These are phyloP conservation scores for Macrobrachium nipponense DNA, from an alignment of 1,140 invertebrate genomes.

Conservation along the genomic window DNA sequence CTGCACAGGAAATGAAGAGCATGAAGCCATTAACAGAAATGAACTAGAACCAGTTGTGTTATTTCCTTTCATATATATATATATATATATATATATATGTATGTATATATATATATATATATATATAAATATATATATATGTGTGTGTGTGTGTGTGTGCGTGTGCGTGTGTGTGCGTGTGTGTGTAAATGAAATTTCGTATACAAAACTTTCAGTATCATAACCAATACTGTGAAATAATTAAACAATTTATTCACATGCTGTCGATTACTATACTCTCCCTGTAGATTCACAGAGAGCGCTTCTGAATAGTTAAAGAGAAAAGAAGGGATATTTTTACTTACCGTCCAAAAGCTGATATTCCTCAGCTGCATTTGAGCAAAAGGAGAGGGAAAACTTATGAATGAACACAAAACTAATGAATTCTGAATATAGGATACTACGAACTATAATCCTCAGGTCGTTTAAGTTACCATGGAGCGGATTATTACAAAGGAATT, in stretches of 20 bases:
- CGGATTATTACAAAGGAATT: too few relatives aligned
- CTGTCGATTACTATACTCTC: too few relatives aligned
- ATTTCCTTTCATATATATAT: neutral
- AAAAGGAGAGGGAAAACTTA: neutral
- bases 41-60: too few relatives aligned
- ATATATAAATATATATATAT: neutral
- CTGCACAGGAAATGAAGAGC: too few relatives aligned
- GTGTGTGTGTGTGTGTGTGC: neutral
- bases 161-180: neutral
- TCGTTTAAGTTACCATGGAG: too few relatives aligned
- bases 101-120: conserved; percentile 2
- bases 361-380: neutral
- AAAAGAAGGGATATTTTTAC: neutral
- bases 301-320: too few relatives aligned
- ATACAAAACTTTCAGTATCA: neutral
- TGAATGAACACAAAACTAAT: neutral
- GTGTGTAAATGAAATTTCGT: neutral
- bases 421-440: too few relatives aligned
- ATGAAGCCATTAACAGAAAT: too few relatives aligned
- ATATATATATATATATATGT: neutral
- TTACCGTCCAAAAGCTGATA: conserved; percentile 25
- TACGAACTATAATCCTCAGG: too few relatives aligned
- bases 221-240: neutral
- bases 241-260: neutral
- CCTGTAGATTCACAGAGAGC: too few relatives aligned